phyloP scores from a whole-genome alignment of 2,797 vertebrate species.

The Mormyrops attenuatus region DNA sequence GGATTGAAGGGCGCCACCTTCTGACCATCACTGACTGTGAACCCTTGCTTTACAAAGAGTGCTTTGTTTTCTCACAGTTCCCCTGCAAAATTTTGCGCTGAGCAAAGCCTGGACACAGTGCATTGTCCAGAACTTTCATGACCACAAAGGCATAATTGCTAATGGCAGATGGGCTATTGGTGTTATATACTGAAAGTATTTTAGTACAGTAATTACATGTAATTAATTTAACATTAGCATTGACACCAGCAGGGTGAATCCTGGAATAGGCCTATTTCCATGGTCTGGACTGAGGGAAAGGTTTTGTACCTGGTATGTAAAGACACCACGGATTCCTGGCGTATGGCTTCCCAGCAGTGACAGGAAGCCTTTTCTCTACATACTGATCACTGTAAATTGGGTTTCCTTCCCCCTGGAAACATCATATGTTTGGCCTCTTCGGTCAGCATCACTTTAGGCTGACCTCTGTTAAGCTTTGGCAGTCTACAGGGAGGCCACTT shows the following conservation, averaged over 20 bases:
- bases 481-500: not conserved
- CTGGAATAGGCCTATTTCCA: not conserved
- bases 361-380: not conserved
- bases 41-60: not conserved
- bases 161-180: not conserved
- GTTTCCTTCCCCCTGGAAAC: not conserved
- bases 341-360: not conserved
- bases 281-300: not conserved
- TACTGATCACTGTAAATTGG: not conserved
- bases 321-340: not conserved
- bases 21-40: not conserved
- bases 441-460: not conserved
- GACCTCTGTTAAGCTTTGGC: not conserved
- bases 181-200: not conserved
- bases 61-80: not conserved
- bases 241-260: not conserved
- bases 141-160: not conserved
- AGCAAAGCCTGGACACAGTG: not conserved
- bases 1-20: not conserved
- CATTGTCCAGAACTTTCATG: not conserved
- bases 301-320: not conserved
- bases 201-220: not conserved
- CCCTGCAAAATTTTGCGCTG: not conserved
- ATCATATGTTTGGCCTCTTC: not conserved
- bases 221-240: not conserved